Base-by-base conservation (phyloP, 2,797 vertebrate genomes). In the Anguilla anguilla region DNA sequence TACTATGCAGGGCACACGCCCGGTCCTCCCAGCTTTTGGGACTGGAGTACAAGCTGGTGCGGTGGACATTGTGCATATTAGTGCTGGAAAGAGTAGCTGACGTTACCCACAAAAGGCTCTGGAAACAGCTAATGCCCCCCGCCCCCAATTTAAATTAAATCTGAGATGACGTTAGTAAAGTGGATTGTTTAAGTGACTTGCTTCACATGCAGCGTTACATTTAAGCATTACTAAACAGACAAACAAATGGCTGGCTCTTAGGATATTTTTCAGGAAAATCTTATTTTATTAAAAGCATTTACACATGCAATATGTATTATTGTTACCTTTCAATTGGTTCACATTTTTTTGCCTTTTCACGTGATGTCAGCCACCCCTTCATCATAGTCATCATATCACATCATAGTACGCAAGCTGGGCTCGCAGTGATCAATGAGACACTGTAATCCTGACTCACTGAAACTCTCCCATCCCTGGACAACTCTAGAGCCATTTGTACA, bases 1-100 rank as follows among this genome's bases (percentile, higher is more conserved):
- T 86, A 15, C 84, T 22, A 86, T 72, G 64, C 85, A 72, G 85
- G 85, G 67, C 85, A 72, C 64, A 72, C 46, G 31, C 57, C 35
- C 22, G 11, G 25, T 67, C 31, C 35, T 69, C 61, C 84, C 31
- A 6, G n/a, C 43, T 28, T 86, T 53, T 22, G 6, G 67, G 35
- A 10, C 69, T 72, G 19, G 25, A 51, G 85, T 74, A 67, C 19
- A 51, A 74, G 39, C 46, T 31, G n/a, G 35, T 13, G 35, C 57
- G 1, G 6, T 22, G 84, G 22, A 35, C 59, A 82, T 49, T 82
- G 79, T 82, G 79, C 22, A 51, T n/a, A 25, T n/a, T 51, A 22
- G 79, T 25, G 22, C 59, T 85, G 39, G 67, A 64, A 39, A 59
- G 43, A 11, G n/a, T 57, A 11, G 61, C 72, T 35, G 86, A 49